Percentiles rank a stretch among this genome's conserved stretches.
phyloP scores from a whole-genome alignment of 1,140 invertebrate genomes.

The Episyrphus balteatus region DNA sequence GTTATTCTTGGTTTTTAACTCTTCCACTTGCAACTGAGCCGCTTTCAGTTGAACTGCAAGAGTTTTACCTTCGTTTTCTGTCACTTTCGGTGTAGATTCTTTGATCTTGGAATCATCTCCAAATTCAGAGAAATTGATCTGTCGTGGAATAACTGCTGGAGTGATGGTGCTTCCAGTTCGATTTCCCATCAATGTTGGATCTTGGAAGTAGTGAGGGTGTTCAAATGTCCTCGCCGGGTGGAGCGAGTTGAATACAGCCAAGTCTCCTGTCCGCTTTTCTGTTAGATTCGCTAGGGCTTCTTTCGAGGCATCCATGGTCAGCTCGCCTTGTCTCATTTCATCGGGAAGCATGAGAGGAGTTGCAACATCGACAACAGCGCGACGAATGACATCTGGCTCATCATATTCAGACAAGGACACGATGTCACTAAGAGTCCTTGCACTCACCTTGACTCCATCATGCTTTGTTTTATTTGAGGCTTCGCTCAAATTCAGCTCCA shows the following conservation, averaged over 20 bases:
- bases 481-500: slow-evolving; percentile 13
- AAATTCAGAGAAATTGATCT: slow-evolving; percentile 33
- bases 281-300: slow-evolving; percentile 29
- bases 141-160: slow-evolving; percentile 25
- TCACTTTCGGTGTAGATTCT: slow-evolving; percentile 27
- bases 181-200: slow-evolving; percentile 12
- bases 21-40: neutral
- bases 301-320: slow-evolving; percentile 24
- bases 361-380: slow-evolving; percentile 26
- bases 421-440: slow-evolving; percentile 55
- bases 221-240: slow-evolving; percentile 28
- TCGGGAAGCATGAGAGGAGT: slow-evolving; percentile 2
- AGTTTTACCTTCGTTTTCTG: slow-evolving; percentile 27
- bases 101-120: slow-evolving; percentile 36
- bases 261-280: slow-evolving; percentile 27
- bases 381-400: slow-evolving; percentile 44
- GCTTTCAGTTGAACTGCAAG: slow-evolving; percentile 3
- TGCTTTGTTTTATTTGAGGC: slow-evolving; percentile 14
- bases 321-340: neutral
- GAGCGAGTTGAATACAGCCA: slow-evolving; percentile 20
- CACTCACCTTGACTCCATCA: slow-evolving; percentile 40
- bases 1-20: slow-evolving; percentile 3
- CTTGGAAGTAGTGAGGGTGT: slow-evolving; percentile 32
- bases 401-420: slow-evolving; percentile 58
- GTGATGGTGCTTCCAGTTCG: slow-evolving; percentile 18